Evolutionary conservation across 2,888 invertebrate genomes (phyloP), one percentile per base, ranked within the genome.

Genomic region (Drosophila robusta): DNA sequence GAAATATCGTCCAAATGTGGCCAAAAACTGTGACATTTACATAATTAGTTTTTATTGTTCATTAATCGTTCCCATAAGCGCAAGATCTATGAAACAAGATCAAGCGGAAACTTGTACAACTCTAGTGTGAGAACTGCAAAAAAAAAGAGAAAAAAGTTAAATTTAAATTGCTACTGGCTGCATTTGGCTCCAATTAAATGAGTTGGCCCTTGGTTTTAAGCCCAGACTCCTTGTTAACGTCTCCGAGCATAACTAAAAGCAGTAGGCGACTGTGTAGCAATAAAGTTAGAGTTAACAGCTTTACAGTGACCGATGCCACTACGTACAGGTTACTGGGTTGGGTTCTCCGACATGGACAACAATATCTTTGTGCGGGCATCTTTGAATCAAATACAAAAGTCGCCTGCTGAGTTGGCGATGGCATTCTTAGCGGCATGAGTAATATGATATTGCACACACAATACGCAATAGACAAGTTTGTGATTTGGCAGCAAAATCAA

Each of bases 21-120:
- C 52, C 54, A 64, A 61, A 61, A 64, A 57, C 60, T 75, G 76
- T 78, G 75, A 78, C 75, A 91, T 89, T 90, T 83, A 87, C 89
- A 89, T 90, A 90, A 91, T 89, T 89, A 81, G 78, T 52, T 86
- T 90, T 89, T 89, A 89, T 89, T 89, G 75, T 75, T 69, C 38
- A 46, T 61, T 54, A 47, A 62, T 73, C 58, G 68, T 55, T 80
- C 57, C 57, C 61, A 57, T 51, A 45, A 65, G 26, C 34, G 34
- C 41, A 45, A 61, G 16, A 44, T 14, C 12, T 29, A 42, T 32
- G 12, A 12, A 18, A 14, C 7, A 46, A 49, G 12, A 24, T 45
- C 18, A 9, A 38, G 26, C 63, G 50, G 56, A 72, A 66, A 56
- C 44, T 38, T 22, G 51, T 18, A 46, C 38, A 50, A 51, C n/a